These are phyloP conservation scores for Hirtodrosophila histrioides DNA, from an alignment of 2,888 invertebrate genomes.

Conservation along the genomic window DNA sequence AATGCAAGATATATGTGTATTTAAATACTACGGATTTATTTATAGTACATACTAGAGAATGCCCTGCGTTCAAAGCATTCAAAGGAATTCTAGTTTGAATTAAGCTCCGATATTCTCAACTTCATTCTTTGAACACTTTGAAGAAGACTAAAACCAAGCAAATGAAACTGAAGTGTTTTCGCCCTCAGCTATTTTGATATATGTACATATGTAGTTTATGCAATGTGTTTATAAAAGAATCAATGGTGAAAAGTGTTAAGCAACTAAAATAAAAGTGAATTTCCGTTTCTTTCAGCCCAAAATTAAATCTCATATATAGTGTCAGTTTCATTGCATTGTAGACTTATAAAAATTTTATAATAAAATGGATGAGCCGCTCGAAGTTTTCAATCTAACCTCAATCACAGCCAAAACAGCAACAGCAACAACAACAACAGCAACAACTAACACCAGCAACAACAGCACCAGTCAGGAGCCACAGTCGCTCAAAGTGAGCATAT, in stretches of 20 bases:
- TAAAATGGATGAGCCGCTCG: slow-evolving; percentile 47
- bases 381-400: slow-evolving; percentile 11
- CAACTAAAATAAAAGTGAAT: slow-evolving; percentile 19
- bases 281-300: slow-evolving; percentile 31
- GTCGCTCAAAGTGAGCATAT: slow-evolving; percentile 75
- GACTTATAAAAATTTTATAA: slow-evolving; percentile 4
- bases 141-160: too few relatives aligned
- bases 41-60: too few relatives aligned
- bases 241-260: slow-evolving; percentile 10
- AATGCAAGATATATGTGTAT: slow-evolving; percentile 28
- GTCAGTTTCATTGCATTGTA: neutral
- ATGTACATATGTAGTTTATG: too few relatives aligned
- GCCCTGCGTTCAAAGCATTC: too few relatives aligned
- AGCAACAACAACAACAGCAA: slow-evolving; percentile 13
- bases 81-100: too few relatives aligned
- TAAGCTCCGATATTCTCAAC: too few relatives aligned
- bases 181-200: too few relatives aligned
- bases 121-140: too few relatives aligned
- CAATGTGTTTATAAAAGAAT: neutral
- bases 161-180: too few relatives aligned
- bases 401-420: slow-evolving; percentile 17
- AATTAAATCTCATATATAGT: slow-evolving; percentile 1
- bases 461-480: slow-evolving; percentile 38
- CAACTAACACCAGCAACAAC: slow-evolving; percentile 17
- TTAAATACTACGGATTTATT: neutral